These are phyloP conservation scores for Andrena hattorfiana DNA, from an alignment of 2,888 invertebrate species.

Conservation along the genomic window DNA sequence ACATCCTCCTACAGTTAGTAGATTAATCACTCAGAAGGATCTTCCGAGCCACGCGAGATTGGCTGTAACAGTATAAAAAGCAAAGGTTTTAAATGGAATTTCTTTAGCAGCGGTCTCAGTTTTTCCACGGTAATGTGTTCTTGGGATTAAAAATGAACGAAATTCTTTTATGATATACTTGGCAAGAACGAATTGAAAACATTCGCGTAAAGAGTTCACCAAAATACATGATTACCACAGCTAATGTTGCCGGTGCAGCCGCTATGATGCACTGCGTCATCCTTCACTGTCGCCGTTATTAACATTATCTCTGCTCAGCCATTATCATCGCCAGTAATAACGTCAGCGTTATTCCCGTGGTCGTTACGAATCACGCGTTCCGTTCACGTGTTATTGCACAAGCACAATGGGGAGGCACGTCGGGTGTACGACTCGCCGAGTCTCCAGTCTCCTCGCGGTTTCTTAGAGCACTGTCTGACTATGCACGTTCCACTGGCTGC, in stretches of 20 bases:
- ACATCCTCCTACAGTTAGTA: no score
- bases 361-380: slow-evolving; percentile 19
- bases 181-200: no score
- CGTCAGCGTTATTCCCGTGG: slow-evolving; percentile 18
- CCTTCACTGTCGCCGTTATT: slow-evolving; percentile 47
- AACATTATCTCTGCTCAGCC: slow-evolving; percentile 1
- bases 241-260: neutral
- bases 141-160: no score
- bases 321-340: slow-evolving; percentile 29
- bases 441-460: neutral
- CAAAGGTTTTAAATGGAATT: no score
- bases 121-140: no score
- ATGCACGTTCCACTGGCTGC: slow-evolving; percentile 25
- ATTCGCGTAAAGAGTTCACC: neutral
- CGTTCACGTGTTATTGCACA: slow-evolving; percentile 35
- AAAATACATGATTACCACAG: neutral
- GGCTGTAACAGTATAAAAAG: no score
- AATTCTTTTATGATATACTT: no score
- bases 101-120: no score
- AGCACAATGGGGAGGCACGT: neutral
- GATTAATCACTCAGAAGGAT: no score
- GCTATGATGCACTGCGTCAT: slow-evolving; percentile 1
- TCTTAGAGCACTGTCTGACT: slow-evolving; percentile 21
- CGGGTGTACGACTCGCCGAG: neutral
- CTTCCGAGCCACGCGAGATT: no score